Conservation (phyloP, 2,797 vertebrate species). For the Sardinella longiceps region DNA sequence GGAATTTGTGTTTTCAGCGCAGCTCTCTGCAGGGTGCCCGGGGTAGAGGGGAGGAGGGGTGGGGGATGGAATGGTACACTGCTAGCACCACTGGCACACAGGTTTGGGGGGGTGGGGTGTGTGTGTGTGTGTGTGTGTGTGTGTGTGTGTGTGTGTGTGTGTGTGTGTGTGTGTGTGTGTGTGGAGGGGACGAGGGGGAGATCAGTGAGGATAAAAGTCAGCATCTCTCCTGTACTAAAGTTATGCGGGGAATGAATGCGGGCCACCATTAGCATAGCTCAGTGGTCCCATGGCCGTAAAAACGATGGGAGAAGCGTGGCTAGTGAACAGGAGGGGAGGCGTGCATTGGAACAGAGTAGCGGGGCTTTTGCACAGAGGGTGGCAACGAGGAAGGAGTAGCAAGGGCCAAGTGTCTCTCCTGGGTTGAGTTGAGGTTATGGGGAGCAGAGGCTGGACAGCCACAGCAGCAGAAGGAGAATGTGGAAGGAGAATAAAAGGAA, state of each 20-base stretch:
- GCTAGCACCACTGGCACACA: not conserved
- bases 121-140: not conserved
- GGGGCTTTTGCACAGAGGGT: not conserved
- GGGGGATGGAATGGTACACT: not conserved
- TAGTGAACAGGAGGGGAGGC: not conserved
- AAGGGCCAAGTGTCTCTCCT: not conserved
- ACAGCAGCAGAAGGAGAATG: not conserved
- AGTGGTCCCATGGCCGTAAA: conserved; percentile 3
- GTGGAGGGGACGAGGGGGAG: not conserved
- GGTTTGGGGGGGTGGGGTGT: not conserved
- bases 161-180: not conserved
- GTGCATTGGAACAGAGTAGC: not conserved
- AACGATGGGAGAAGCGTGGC: not conserved
- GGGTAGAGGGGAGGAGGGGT: not conserved
- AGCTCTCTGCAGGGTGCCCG: not conserved
- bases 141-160: not conserved
- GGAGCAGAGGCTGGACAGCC: not conserved
- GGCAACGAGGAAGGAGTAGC: not conserved
- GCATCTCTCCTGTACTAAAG: not conserved
- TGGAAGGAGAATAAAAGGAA: not conserved
- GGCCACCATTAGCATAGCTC: not conserved
- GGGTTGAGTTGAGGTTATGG: not conserved
- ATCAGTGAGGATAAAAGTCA: not conserved
- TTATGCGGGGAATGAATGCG: not conserved
- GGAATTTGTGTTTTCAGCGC: conserved; percentile 1